These are phyloP conservation scores for Mythimna vitellina DNA, from an alignment of 2,888 invertebrate genomes.

Conservation along the genomic window DNA sequence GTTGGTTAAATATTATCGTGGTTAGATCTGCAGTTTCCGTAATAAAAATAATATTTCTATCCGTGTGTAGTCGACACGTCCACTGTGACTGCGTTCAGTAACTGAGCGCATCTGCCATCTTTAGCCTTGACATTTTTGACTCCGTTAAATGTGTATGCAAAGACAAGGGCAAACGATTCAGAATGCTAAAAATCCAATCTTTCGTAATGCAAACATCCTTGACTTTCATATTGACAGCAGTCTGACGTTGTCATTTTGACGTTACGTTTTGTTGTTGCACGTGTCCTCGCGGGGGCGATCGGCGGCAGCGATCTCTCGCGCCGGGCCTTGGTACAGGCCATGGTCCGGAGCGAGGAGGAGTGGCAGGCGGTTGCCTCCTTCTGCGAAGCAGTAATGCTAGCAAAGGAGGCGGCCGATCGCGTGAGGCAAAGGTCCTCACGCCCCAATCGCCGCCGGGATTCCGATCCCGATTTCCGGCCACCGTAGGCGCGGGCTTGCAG, in stretches of 20 bases:
- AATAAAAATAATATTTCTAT: slow-evolving; percentile 52
- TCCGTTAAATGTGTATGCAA: slow-evolving; percentile 23
- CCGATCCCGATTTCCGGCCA: no score
- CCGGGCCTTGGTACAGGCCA: no score
- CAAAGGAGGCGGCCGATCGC: no score
- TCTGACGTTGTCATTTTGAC: slow-evolving; percentile 43
- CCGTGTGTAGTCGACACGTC: slow-evolving; percentile 59
- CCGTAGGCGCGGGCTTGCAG: no score
- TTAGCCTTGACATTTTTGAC: slow-evolving; percentile 55
- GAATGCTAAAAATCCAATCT: slow-evolving; percentile 49
- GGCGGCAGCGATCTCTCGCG: no score
- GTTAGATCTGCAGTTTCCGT: slow-evolving; percentile 21
- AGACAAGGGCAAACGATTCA: slow-evolving; percentile 44
- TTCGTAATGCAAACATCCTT: slow-evolving; percentile 29
- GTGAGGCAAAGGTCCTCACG: no score
- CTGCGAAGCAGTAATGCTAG: no score
- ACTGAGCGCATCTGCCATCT: slow-evolving; percentile 23
- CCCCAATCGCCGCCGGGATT: no score
- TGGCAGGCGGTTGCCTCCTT: no score
- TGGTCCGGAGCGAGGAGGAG: no score
- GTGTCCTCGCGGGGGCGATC: no score
- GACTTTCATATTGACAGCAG: slow-evolving; percentile 35
- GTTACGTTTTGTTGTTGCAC: slow-evolving; percentile 51
- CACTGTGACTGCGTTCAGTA: slow-evolving; percentile 45
- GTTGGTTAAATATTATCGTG: slow-evolving; percentile 5